These are phyloP conservation scores for Perca fluviatilis DNA, from an alignment of 2,113 vertebrate genomes.

Conservation along the genomic window DNA sequence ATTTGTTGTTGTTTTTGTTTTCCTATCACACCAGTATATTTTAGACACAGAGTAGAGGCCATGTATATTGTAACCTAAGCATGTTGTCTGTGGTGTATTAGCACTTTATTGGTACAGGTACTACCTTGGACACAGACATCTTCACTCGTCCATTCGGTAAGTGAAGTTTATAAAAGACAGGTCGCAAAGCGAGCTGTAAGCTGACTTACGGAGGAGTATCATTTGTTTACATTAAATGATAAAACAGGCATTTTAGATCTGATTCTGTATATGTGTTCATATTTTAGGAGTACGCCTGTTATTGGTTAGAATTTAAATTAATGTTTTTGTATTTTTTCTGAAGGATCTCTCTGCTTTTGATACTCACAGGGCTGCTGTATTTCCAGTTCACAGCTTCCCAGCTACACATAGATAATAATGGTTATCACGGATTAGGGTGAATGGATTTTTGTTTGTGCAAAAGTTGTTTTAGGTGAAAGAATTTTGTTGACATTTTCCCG, in stretches of 20 bases:
- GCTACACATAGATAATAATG: slow-evolving; percentile 6
- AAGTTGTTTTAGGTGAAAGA: slow-evolving; percentile 40
- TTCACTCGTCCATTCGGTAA: slow-evolving; percentile 52
- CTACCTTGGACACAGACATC: slow-evolving; percentile 73
- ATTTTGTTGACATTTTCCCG: slow-evolving; percentile 40
- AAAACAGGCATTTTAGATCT: slow-evolving; percentile 74
- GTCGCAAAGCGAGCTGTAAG: slow-evolving; percentile 68
- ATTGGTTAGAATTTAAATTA: slow-evolving; percentile 61
- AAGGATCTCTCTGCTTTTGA: slow-evolving; percentile 61
- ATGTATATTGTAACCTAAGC: slow-evolving; percentile 68
- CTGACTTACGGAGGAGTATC: slow-evolving; percentile 56
- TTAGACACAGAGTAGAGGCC: slow-evolving; percentile 39
- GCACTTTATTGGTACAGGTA: slow-evolving; percentile 86
- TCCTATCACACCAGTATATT: slow-evolving; percentile 56
- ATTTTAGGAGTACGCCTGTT: slow-evolving; percentile 59
- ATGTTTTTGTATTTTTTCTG: slow-evolving; percentile 58
- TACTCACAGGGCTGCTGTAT: slow-evolving; percentile 52
- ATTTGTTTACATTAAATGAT: slow-evolving; percentile 78
- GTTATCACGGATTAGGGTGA: slow-evolving; percentile 41
- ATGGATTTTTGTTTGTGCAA: slow-evolving; percentile 41
- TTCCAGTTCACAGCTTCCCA: slow-evolving; percentile 14
- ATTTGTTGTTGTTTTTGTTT: slow-evolving; percentile 37
- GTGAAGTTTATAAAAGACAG: slow-evolving; percentile 59
- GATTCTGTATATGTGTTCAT: slow-evolving; percentile 79
- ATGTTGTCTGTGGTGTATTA: slow-evolving; percentile 77